phyloP scores from a whole-genome alignment of 2,113 vertebrate species.

The Sinocyclocheilus anshuiensis region DNA sequence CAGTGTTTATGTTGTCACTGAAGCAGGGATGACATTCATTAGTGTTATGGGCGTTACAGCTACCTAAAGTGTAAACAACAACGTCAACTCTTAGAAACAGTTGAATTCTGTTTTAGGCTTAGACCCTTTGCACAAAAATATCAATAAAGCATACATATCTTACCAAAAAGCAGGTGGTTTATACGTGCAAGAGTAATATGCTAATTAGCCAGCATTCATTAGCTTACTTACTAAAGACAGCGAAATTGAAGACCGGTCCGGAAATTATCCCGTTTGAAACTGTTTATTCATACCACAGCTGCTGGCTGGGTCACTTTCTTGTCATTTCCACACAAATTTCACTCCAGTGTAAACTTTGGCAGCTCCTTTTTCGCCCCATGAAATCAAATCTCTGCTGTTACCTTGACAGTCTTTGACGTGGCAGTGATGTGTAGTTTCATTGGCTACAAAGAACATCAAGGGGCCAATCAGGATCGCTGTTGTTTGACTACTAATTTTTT shows the following conservation, averaged over 20 bases:
- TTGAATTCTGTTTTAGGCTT: background rate
- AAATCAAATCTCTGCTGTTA: constrained; percentile 24
- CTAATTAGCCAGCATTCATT: constrained; percentile 27
- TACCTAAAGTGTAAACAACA: constrained; percentile 12
- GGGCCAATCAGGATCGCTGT: constrained; percentile 33
- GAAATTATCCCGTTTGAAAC: background rate
- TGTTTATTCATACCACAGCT: background rate
- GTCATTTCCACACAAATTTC: background rate
- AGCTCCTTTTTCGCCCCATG: background rate
- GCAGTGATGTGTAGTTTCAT: constrained; percentile 9
- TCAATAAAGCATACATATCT: background rate
- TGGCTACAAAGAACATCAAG: background rate
- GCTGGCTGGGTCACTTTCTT: background rate
- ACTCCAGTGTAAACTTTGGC: constrained; percentile 42
- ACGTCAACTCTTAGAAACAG: background rate
- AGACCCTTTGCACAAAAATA: background rate
- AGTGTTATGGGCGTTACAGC: background rate
- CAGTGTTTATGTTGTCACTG: background rate
- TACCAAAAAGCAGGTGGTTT: background rate
- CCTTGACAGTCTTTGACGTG: background rate
- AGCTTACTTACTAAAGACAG: constrained; percentile 14
- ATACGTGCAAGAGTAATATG: background rate
- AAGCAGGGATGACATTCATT: background rate
- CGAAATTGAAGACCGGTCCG: background rate
- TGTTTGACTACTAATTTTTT: background rate